These are phyloP conservation scores for Gymnothorax javanicus DNA, from an alignment of 2,797 vertebrate species.

Conservation along the genomic window DNA sequence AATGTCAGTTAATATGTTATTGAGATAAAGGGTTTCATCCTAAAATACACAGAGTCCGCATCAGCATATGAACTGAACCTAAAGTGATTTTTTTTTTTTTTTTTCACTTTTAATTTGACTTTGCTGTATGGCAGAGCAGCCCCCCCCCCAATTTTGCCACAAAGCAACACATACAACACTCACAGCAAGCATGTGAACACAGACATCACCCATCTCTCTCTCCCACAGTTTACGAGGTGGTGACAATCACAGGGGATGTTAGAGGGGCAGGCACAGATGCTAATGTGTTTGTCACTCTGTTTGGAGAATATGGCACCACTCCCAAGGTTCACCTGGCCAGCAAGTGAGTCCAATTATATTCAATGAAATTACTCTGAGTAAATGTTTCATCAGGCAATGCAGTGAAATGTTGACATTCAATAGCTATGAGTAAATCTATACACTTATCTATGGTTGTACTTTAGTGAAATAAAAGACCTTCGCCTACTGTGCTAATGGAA, in stretches of 20 bases:
- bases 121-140: too few relatives aligned
- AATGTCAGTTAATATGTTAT: not conserved
- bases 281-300: conserved; percentile 95
- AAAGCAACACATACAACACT: not conserved
- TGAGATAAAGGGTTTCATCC: not conserved
- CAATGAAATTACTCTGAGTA: not conserved
- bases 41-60: not conserved
- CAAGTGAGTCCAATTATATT: conserved; percentile 82
- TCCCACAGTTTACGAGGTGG: conserved; percentile 89
- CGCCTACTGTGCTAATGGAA: not conserved
- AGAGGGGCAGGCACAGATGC: conserved; percentile 93
- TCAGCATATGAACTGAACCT: not conserved
- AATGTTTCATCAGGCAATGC: not conserved
- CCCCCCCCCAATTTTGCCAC: too few relatives aligned
- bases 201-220: not conserved
- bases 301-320: conserved; percentile 89
- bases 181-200: not conserved
- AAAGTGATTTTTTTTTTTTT: too few relatives aligned
- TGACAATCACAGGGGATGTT: conserved; percentile 89
- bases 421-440: not conserved
- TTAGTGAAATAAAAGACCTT: not conserved
- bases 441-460: not conserved
- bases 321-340: conserved; percentile 95
- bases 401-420: not conserved
- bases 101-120: too few relatives aligned